Conservation (phyloP, 1,140 invertebrate genomes). For the Papilio machaon region DNA sequence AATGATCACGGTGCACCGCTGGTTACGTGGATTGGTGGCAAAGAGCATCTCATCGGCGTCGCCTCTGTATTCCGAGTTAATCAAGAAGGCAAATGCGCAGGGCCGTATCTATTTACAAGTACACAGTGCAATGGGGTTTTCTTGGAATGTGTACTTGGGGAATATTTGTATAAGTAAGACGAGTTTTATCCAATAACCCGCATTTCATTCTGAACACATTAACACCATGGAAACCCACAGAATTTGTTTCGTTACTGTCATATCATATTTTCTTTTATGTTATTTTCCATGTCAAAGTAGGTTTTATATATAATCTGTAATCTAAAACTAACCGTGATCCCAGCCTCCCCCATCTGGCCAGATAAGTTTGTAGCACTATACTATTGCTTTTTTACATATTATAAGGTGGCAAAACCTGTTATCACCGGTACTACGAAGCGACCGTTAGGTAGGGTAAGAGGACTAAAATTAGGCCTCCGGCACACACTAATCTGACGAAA, state of each 20-base stretch:
- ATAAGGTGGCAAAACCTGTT: too few relatives aligned
- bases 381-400: too few relatives aligned
- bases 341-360: too few relatives aligned
- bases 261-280: not conserved
- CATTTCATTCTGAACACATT: not conserved
- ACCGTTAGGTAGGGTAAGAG: too few relatives aligned
- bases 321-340: too few relatives aligned
- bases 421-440: too few relatives aligned
- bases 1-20: conserved; percentile 61
- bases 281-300: not conserved
- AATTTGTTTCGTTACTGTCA: not conserved
- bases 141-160: conserved; percentile 48
- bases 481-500: too few relatives aligned
- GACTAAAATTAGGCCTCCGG: too few relatives aligned
- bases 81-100: conserved; percentile 41
- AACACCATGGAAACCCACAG: not conserved
- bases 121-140: conserved; percentile 55
- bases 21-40: conserved; percentile 49
- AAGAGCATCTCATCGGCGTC: conserved; percentile 53
- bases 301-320: too few relatives aligned
- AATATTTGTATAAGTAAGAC: not conserved
- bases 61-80: conserved; percentile 53
- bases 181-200: too few relatives aligned
- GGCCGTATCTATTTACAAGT: conserved; percentile 57
- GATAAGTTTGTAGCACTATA: too few relatives aligned